Conservation (phyloP, 2,797 vertebrate genomes). For the Malurus leucopterus region DNA sequence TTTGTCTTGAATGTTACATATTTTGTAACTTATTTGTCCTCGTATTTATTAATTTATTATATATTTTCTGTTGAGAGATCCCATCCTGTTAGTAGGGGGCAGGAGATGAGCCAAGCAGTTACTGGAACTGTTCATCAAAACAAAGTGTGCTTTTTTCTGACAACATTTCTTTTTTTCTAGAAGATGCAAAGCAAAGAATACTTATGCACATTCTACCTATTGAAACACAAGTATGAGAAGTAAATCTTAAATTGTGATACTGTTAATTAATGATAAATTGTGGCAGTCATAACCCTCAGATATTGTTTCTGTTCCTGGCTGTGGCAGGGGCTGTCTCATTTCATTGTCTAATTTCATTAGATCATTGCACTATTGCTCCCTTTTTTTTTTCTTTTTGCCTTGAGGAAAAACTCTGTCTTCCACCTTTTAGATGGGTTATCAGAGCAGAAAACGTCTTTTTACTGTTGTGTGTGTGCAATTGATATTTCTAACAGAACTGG, state of each 20-base stretch:
- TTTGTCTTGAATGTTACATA: background rate
- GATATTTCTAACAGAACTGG: background rate
- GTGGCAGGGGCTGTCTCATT: background rate
- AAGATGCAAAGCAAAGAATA: background rate
- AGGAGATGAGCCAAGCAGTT: background rate
- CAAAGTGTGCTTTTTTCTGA: background rate
- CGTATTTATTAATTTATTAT: no score
- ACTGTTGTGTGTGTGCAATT: background rate
- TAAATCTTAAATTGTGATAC: background rate
- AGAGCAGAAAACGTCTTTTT: background rate
- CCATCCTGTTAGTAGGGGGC: background rate
- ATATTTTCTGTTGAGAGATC: background rate
- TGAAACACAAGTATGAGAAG: background rate
- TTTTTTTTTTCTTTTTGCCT: background rate
- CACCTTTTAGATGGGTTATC: background rate
- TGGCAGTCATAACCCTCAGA: background rate
- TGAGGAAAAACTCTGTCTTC: background rate
- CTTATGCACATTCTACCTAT: background rate
- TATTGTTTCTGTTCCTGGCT: background rate
- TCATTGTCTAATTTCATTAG: background rate
- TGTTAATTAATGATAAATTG: background rate
- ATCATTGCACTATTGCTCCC: background rate
- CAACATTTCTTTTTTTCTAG: accelerated
- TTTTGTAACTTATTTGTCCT: background rate
- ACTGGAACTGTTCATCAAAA: background rate